Evolutionary conservation across 1,140 invertebrate genomes (phyloP), one percentile per base, ranked within the genome.

Genomic region (Leptinotarsa undecemlineata): DNA sequence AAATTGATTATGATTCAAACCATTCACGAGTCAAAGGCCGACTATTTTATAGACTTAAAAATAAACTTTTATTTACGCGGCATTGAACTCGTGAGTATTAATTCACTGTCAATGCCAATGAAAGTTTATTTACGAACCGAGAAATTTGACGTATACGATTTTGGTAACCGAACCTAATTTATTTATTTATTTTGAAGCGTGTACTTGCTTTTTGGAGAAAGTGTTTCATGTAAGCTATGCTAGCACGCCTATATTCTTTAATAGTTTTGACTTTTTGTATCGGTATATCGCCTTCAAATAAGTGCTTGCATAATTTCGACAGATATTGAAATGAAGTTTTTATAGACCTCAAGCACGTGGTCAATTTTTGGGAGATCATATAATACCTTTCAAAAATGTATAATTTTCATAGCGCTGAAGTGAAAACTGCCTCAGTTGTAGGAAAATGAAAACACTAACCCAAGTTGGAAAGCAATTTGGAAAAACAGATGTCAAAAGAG

Each of bases 101-200:
- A 68, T 47, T 68, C 66, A 68, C 17, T 33, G 66, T 68, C 66
- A 68, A 68, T 68, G 66, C 66, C 66, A 68, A 47, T 47, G 66
- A 47, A 68, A 68, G 33, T 68, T 42, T 68, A 68, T 68, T 68
- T 47, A 33, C 42, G 51, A 57, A 57, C 51, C 51, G 51, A 57
- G 51, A n/a, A n/a, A 57, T 17, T n/a, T n/a, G 3, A 57, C n/a
- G n/a, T 17, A 57, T 17, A 57, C 51, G 51, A 57, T 57, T 57
- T 57, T 57, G 14, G 51, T 57, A 17, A 57, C 51, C 51, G 6
- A 57, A 15, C 3, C 51, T 57, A 3, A 57, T 26, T 26, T 26
- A 26, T 57, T 57, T 33, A 33, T 33, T 33, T 33, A 33, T 33
- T 33, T 33, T 33, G 15, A 57, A 14, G 51, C 51, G n/a, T 57